Base-by-base conservation (phyloP, 2,797 vertebrate genomes). In the Tauraco hartlaubi region DNA sequence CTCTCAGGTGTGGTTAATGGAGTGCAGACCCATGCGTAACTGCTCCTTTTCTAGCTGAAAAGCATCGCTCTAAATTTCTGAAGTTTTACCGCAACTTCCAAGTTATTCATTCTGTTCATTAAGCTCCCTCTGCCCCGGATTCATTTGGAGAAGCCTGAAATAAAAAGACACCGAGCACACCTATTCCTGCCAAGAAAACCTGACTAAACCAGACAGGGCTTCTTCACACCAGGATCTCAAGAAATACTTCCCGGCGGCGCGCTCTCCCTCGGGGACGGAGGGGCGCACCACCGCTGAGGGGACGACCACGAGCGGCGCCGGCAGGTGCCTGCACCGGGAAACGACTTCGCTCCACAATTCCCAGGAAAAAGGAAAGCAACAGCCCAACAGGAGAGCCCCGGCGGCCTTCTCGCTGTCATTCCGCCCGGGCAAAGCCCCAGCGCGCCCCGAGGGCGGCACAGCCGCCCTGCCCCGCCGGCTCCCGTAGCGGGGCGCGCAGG, bases 401-500 rank as follows among this genome's bases (percentile, higher is more conserved):
- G 5, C 31, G 14, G 7, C 15, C 46, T 5, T 1, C 4, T 10
- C 5, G 5, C 49, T 5, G 4, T 15, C 33, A 12, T 1, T 31
- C 11, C 35, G 6, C 11, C 14, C 44, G 1, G 9, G 12, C 8
- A 4, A 29, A 5, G 0, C 2, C 19, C 15, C 54, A 0, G 15
- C 5, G 1, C 33, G 3, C 15, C 21, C 12, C 16, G 6, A 23
- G 3, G 43, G 4, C 23, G 2, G 6, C 23, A 6, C 14, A 28
- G 6, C 25, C 26, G 5, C 13, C 62, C 16, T 21, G 15, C 12
- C 14, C 4, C 15, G n/a, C 14, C 29, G 15, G 59, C 29, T 29
- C 0, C 69, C 64, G 9, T 8, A 9, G 26, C 5, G 29, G 4
- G 9, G 11, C 2, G 5, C 2, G 8, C 1, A 5, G 10, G 1